Conservation (phyloP, 1,140 invertebrate species). For the Drosophila kikkawai region DNA sequence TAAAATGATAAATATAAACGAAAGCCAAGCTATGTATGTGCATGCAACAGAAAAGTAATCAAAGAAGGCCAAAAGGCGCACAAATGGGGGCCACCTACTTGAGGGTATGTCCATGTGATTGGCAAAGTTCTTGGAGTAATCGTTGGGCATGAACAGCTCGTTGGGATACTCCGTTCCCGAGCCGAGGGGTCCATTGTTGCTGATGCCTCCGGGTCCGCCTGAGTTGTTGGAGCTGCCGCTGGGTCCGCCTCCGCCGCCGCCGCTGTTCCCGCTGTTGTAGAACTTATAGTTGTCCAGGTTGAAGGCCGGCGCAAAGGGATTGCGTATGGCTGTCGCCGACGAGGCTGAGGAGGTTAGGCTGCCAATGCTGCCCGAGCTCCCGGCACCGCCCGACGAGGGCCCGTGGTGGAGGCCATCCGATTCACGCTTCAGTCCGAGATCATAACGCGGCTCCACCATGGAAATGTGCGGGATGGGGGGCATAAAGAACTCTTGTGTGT, state of each 20-base stretch:
- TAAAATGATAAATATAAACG: slow-evolving; percentile 23
- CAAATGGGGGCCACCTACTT: slow-evolving; percentile 68
- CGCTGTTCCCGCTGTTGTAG: slow-evolving; percentile 64
- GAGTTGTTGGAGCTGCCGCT: slow-evolving; percentile 51
- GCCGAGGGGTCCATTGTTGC: slow-evolving; percentile 35
- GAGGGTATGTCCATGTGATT: slow-evolving; percentile 85
- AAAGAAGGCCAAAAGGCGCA: slow-evolving; percentile 11
- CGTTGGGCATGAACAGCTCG: slow-evolving; percentile 82
- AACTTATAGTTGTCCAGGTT: slow-evolving; percentile 80
- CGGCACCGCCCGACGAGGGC: slow-evolving; percentile 15
- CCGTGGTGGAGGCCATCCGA: slow-evolving; percentile 62
- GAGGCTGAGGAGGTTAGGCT: slow-evolving; percentile 33
- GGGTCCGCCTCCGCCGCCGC: slow-evolving; percentile 1
- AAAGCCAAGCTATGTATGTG: slow-evolving; percentile 22
- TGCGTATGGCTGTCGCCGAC: slow-evolving; percentile 51
- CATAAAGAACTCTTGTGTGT: slow-evolving; percentile 79
- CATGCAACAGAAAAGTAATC: slow-evolving; percentile 66
- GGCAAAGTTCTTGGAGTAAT: slow-evolving; percentile 81
- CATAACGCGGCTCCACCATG: slow-evolving; percentile 78
- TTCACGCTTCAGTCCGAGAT: slow-evolving; percentile 77
- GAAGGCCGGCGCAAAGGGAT: slow-evolving; percentile 63
- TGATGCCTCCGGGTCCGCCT: slow-evolving; percentile 18
- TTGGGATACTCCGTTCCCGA: slow-evolving; percentile 75
- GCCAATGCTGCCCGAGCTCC: slow-evolving; percentile 21
- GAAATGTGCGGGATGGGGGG: slow-evolving; percentile 82